These are phyloP conservation scores for Griposia aprilina DNA, from an alignment of 2,888 invertebrate species.

Conservation along the genomic window DNA sequence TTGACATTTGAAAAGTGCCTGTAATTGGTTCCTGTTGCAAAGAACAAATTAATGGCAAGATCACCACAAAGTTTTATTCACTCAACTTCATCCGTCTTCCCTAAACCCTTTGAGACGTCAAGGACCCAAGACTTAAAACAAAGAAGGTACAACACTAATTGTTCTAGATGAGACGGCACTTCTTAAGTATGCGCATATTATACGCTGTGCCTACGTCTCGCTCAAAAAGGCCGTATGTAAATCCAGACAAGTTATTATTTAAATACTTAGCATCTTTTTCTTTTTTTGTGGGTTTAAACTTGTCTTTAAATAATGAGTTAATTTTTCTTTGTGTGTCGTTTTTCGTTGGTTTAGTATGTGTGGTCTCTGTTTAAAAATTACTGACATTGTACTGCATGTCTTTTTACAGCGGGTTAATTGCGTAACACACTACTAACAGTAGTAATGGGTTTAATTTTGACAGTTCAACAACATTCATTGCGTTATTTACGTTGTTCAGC, in stretches of 20 bases:
- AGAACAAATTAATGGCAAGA: not conserved
- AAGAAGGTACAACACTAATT: constrained; percentile 77
- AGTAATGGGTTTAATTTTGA: too few relatives aligned
- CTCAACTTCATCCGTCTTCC: not conserved
- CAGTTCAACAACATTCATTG: too few relatives aligned
- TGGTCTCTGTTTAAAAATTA: constrained; percentile 11
- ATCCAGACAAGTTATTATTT: constrained; percentile 68
- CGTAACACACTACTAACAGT: too few relatives aligned
- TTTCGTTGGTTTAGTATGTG: constrained; percentile 9
- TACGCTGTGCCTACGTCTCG: constrained; percentile 51
- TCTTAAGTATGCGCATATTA: constrained; percentile 84
- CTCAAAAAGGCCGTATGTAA: constrained; percentile 65
- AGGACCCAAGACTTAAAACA: constrained; percentile 39
- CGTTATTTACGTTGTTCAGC: too few relatives aligned
- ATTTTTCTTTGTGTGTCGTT: constrained; percentile 24
- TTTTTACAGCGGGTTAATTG: not conserved
- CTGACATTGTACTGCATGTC: not conserved
- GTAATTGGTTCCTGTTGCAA: too few relatives aligned
- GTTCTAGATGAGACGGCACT: constrained; percentile 82
- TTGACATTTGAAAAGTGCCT: too few relatives aligned
- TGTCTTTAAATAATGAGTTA: constrained; percentile 46
- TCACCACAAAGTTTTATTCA: not conserved
- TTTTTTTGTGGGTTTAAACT: constrained; percentile 45
- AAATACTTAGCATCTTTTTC: constrained; percentile 47
- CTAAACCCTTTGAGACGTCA: constrained; percentile 4